Percentiles rank a stretch among this genome's conserved stretches.
Evolutionary conservation across 1,140 invertebrate genomes (phyloP).

Genomic region (Formica selysi): DNA sequence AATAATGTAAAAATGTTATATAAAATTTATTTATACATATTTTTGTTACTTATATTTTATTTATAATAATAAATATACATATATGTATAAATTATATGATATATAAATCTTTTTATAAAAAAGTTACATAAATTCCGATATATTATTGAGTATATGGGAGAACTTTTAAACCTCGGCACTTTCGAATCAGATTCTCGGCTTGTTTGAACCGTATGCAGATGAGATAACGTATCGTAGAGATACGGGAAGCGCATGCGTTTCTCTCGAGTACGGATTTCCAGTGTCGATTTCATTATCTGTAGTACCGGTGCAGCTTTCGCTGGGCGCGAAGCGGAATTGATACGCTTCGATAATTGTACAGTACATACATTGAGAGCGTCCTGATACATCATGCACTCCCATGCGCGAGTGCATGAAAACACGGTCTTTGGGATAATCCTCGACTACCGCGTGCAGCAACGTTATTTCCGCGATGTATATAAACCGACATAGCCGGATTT

Average conservation of each 20-base stretch:
- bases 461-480: constrained; percentile 57
- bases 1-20: too few species aligned
- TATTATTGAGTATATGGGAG: not conserved
- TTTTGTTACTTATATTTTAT: too few species aligned
- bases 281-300: constrained; percentile 40
- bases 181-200: constrained; percentile 19
- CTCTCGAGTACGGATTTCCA: constrained; percentile 33
- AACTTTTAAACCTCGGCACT: not conserved
- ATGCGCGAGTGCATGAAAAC: constrained; percentile 35
- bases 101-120: too few species aligned
- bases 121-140: too few species aligned
- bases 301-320: constrained; percentile 4
- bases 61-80: too few species aligned
- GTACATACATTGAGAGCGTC: constrained; percentile 9
- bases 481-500: constrained; percentile 44
- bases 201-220: constrained; percentile 1
- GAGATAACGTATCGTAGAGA: not conserved
- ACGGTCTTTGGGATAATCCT: constrained; percentile 36
- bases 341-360: constrained; percentile 56
- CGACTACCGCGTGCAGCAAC: constrained; percentile 13
- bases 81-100: too few species aligned
- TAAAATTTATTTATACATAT: too few species aligned
- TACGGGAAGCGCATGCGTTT: not conserved
- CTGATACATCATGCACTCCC: constrained; percentile 21
- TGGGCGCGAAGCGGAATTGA: constrained; percentile 52